Percentiles rank a stretch among this genome's conserved stretches.
phyloP scores from a whole-genome alignment of 2,888 invertebrate species.

The Mylabris sibirica region DNA sequence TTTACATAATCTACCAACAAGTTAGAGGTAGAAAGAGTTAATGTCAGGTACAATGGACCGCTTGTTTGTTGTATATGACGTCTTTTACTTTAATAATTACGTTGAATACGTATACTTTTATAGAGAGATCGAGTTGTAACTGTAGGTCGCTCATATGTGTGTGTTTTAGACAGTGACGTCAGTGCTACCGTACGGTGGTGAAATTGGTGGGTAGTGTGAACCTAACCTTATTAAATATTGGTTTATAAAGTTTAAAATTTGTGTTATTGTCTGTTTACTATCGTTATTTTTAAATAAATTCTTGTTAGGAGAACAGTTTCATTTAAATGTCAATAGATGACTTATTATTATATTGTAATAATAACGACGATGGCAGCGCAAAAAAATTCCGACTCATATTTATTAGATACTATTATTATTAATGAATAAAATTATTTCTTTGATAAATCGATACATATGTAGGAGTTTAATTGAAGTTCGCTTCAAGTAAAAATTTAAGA shows the following conservation, averaged over 20 bases:
- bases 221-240: no score
- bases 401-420: background rate
- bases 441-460: background rate
- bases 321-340: slow-evolving; percentile 7
- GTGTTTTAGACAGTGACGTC: no score
- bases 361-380: background rate
- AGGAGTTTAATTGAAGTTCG: background rate
- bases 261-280: background rate
- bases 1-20: no score
- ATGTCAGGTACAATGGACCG: no score
- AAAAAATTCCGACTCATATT: background rate
- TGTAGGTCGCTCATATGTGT: no score
- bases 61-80: no score
- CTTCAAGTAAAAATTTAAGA: background rate
- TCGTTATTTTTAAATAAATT: background rate
- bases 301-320: background rate
- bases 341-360: background rate
- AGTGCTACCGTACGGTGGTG: no score
- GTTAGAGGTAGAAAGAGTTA: no score
- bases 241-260: background rate
- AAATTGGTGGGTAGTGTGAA: no score
- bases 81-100: no score
- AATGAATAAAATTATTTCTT: background rate
- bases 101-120: no score
- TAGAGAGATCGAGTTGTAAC: no score